A percentile compares a stretch with the other conserved stretches of the same genome.
Evolutionary conservation across 1,140 invertebrate genomes (phyloP).

Genomic region (Hormaphis cornu): DNA sequence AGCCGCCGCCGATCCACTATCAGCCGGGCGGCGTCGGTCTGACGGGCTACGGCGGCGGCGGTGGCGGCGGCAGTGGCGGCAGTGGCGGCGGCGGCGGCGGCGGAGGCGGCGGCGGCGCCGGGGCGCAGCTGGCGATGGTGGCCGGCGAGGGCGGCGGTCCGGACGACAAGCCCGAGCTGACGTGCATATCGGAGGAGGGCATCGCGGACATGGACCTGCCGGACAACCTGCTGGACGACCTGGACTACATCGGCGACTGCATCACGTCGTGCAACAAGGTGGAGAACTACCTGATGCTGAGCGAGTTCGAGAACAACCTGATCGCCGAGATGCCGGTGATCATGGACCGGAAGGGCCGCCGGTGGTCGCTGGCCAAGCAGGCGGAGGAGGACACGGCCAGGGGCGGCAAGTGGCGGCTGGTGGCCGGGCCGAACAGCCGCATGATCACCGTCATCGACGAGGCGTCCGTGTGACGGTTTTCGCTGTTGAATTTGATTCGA

Average conservation of each 20-base stretch:
- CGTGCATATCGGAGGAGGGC: slow-evolving; percentile 78
- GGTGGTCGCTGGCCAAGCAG: slow-evolving; percentile 56
- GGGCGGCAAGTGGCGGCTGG: slow-evolving; percentile 42
- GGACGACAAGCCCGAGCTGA: slow-evolving; percentile 60
- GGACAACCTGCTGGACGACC: slow-evolving; percentile 67
- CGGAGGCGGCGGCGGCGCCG: slow-evolving; percentile 48
- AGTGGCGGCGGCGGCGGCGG: slow-evolving; percentile 41
- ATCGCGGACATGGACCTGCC: slow-evolving; percentile 74
- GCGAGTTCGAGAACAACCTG: slow-evolving; percentile 77
- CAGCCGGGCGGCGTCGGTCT: slow-evolving; percentile 55
- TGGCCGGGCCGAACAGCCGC: slow-evolving; percentile 46
- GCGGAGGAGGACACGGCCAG: slow-evolving; percentile 38
- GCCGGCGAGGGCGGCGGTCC: slow-evolving; percentile 43
- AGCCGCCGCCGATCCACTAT: slow-evolving; percentile 33
- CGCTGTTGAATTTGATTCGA: no score
- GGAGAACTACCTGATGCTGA: slow-evolving; percentile 77
- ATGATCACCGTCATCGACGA: slow-evolving; percentile 66
- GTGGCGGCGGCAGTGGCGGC: slow-evolving; percentile 64
- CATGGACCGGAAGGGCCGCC: slow-evolving; percentile 55
- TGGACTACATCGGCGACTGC: slow-evolving; percentile 73
- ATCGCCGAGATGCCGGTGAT: slow-evolving; percentile 66
- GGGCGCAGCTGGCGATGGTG: slow-evolving; percentile 70
- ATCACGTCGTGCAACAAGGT: slow-evolving; percentile 81
- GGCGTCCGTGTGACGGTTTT: slow-evolving; percentile 45
- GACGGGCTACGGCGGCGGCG: slow-evolving; percentile 77